Conservation (phyloP, 2,113 vertebrate species). For the Salvelinus sp. region DNA sequence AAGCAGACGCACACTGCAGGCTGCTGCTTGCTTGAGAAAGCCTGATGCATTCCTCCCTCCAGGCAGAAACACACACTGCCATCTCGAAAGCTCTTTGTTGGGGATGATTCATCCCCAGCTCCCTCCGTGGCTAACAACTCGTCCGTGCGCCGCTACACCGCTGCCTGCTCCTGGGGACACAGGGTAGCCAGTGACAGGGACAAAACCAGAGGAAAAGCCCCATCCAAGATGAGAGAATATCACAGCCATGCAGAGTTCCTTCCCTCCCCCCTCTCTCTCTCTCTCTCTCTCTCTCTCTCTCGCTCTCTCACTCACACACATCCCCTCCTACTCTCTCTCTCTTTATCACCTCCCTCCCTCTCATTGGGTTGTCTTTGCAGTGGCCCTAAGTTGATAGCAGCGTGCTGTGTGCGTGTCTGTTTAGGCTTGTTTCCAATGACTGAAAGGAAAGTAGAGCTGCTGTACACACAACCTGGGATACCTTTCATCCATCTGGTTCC, state of each 20-base stretch:
- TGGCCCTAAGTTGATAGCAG: constrained; percentile 57
- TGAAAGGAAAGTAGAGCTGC: constrained; percentile 56
- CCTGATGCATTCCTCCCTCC: constrained; percentile 77
- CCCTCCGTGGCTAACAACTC: constrained; percentile 55
- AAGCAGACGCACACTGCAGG: constrained; percentile 74
- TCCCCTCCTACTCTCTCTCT: constrained; percentile 46
- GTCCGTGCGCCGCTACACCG: constrained; percentile 33
- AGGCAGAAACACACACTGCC: constrained; percentile 68
- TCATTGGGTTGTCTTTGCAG: constrained; percentile 67
- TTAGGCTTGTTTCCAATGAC: constrained; percentile 62
- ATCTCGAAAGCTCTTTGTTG: constrained; percentile 77
- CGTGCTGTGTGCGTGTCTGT: constrained; percentile 30
- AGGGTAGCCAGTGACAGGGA: constrained; percentile 39
- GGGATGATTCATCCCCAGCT: constrained; percentile 65
- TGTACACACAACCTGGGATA: constrained; percentile 67
- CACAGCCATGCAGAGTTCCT: constrained; percentile 57
- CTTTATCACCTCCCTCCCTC: constrained; percentile 60
- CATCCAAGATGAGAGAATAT: constrained; percentile 68
- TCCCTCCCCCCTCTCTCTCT: constrained; percentile 38
- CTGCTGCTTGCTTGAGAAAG: constrained; percentile 77
- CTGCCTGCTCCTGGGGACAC: constrained; percentile 55
- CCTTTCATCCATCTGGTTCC: constrained; percentile 48
- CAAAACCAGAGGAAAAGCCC: constrained; percentile 58
- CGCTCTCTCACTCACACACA: constrained; percentile 4
- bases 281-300: constrained; percentile 35